Conservation (phyloP, 2,113 vertebrate species). For the Pterophyllum scalare region DNA sequence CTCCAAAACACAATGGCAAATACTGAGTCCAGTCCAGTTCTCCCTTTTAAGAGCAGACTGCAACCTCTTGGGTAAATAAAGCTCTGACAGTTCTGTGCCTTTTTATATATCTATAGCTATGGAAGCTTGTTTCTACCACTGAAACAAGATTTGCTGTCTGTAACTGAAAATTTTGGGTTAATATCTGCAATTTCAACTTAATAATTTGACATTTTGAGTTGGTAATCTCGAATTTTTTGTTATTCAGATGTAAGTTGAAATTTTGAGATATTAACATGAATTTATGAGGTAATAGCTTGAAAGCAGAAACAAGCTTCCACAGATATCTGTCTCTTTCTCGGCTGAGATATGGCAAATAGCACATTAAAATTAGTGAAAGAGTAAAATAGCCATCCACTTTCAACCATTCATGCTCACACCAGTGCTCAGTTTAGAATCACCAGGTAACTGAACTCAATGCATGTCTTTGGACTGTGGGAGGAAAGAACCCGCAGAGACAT, state of each 20-base stretch:
- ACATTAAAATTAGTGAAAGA: too few species aligned
- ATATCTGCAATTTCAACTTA: not conserved
- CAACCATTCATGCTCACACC: too few species aligned
- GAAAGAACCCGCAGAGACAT: too few species aligned
- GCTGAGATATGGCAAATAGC: too few species aligned
- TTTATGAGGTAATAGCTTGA: not conserved
- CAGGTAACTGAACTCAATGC: too few species aligned
- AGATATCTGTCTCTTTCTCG: too few species aligned
- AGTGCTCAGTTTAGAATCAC: too few species aligned
- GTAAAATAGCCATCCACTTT: too few species aligned
- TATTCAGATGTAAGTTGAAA: not conserved
- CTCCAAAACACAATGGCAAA: conserved; percentile 53
- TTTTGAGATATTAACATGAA: not conserved
- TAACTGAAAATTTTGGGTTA: not conserved
- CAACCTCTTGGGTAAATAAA: not conserved
- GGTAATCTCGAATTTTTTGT: not conserved
- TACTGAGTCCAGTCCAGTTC: conserved; percentile 27
- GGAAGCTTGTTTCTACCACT: not conserved
- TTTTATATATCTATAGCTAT: too few species aligned
- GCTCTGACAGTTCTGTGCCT: not conserved
- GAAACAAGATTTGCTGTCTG: not conserved
- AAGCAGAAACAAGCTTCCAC: too few species aligned
- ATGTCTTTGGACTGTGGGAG: too few species aligned
- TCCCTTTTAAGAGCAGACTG: not conserved
- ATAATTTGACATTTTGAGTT: not conserved